phyloP scores from a whole-genome alignment of 2,797 vertebrate species.

The Macropodus opercularis region DNA sequence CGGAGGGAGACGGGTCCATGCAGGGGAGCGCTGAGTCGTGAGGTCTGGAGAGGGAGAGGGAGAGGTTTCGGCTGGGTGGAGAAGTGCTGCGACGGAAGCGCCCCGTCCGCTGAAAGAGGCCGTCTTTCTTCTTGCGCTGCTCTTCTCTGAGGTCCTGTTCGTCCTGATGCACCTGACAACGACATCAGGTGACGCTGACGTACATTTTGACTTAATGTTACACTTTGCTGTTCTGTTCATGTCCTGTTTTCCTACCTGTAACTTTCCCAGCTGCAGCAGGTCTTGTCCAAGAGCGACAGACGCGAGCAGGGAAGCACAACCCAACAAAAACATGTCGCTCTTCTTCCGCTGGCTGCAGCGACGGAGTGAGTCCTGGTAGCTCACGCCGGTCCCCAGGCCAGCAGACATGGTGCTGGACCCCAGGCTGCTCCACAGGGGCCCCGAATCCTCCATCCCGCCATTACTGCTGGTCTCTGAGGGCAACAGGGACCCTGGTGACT shows the following conservation, averaged over 20 bases:
- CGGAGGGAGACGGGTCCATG: conserved; percentile 82
- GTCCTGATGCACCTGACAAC: conserved; percentile 82
- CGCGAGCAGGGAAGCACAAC: conserved; percentile 88
- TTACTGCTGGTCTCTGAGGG: conserved; percentile 81
- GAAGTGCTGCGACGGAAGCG: conserved; percentile 80
- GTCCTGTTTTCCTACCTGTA: conserved; percentile 68
- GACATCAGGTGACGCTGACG: neutral
- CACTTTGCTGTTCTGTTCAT: neutral
- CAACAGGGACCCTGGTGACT: conserved; percentile 74
- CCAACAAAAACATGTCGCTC: conserved; percentile 84
- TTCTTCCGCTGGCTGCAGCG: conserved; percentile 80
- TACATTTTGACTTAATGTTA: too few relatives aligned
- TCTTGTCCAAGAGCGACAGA: conserved; percentile 87
- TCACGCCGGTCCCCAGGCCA: conserved; percentile 40
- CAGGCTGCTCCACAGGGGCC: conserved; percentile 66
- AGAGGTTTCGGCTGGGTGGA: conserved; percentile 79
- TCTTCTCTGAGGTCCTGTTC: conserved; percentile 83
- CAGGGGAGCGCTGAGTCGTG: conserved; percentile 77
- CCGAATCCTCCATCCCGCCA: conserved; percentile 74
- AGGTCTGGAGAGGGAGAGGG: conserved; percentile 77
- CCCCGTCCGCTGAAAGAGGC: conserved; percentile 85
- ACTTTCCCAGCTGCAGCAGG: conserved; percentile 81
- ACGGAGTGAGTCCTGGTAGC: conserved; percentile 68
- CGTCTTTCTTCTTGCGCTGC: conserved; percentile 84
- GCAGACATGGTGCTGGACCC: conserved; percentile 44